Base-by-base conservation (phyloP, 1,140 invertebrate genomes). In the Atta colombica region DNA sequence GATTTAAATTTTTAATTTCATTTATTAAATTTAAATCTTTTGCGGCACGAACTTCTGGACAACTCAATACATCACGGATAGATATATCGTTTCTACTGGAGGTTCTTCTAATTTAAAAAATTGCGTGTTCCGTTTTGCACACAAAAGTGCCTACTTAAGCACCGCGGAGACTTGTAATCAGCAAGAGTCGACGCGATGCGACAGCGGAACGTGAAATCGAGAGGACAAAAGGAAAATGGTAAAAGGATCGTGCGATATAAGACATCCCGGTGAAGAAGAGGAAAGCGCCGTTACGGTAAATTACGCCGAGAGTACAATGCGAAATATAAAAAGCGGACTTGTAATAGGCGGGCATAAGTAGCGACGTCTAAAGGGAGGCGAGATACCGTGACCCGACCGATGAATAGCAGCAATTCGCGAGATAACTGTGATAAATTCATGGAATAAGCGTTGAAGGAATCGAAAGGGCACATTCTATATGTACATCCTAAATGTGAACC, bases 221-320 rank as follows among this genome's bases (percentile, higher is more conserved):
- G 55, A 28, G 53, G 14, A 75, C 58, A 68, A 55, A 66, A 61
- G 61, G n/a, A 25, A n/a, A 45, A 14, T 21, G 6, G 65, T 21
- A 25, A 39, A 75, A 63, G 16, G 31, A 31, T 39, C 55, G 68
- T 14, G 28, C 58, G 60, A 51, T 74, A 51, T 39, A 75, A 39
- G 18, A 65, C 51, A 35, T 28, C 28, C 55, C 25, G 49, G 51
- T 51, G 77, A 88, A 68, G 60, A 71, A 49, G 45, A 68, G 49
- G 65, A 49, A 49, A 49, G 63, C 71, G 80, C 81, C 58, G 90
- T 93, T 93, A 88, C 90, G 78, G 86, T 93, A 91, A 93, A 93
- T 93, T 93, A 93, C 89, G 82, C 60, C 58, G 53, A 51, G 35
- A 39, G 87, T 82, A 88, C 85, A 89, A 91, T 91, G 77, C 45